phyloP scores from a whole-genome alignment of 2,888 invertebrate genomes.

The Melanargia galathea region DNA sequence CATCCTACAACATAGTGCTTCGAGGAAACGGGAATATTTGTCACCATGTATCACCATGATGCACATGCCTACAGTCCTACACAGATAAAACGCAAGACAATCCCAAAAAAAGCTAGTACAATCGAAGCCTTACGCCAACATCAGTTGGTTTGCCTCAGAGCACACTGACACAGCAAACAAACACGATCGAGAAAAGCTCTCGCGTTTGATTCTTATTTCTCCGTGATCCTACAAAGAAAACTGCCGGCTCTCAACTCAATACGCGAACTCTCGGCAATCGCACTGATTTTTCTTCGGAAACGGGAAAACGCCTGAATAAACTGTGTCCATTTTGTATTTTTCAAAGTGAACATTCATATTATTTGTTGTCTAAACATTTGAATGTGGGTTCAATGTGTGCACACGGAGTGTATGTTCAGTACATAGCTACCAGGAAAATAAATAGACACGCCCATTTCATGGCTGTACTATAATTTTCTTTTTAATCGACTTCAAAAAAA shows the following conservation, averaged over 20 bases:
- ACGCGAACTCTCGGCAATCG: slow-evolving; percentile 14
- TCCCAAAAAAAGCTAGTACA: neutral
- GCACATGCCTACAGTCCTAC: too few species aligned
- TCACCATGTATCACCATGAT: too few species aligned
- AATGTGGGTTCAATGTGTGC: slow-evolving; percentile 27
- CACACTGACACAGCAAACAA: slow-evolving; percentile 74
- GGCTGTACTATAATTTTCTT: slow-evolving; percentile 17
- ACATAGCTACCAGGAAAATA: slow-evolving; percentile 31
- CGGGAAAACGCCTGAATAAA: slow-evolving; percentile 16
- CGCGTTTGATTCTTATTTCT: slow-evolving; percentile 57
- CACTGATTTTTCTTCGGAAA: slow-evolving; percentile 11
- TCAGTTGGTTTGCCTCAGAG: slow-evolving; percentile 75
- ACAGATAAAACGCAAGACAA: neutral
- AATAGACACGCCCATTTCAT: slow-evolving; percentile 25
- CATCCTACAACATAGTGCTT: too few species aligned
- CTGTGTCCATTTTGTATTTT: slow-evolving; percentile 24
- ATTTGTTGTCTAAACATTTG: slow-evolving; percentile 33
- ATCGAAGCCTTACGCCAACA: slow-evolving; percentile 55
- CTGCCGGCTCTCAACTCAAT: slow-evolving; percentile 31
- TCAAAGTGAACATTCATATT: slow-evolving; percentile 27
- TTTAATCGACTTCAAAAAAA: neutral
- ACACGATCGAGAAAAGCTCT: slow-evolving; percentile 66
- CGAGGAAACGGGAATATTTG: too few species aligned
- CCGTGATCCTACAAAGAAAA: slow-evolving; percentile 44
- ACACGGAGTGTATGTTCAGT: slow-evolving; percentile 31